Evolutionary conservation across 1,140 invertebrate species (phyloP).

Genomic region (Meloidogyne exigua): DNA sequence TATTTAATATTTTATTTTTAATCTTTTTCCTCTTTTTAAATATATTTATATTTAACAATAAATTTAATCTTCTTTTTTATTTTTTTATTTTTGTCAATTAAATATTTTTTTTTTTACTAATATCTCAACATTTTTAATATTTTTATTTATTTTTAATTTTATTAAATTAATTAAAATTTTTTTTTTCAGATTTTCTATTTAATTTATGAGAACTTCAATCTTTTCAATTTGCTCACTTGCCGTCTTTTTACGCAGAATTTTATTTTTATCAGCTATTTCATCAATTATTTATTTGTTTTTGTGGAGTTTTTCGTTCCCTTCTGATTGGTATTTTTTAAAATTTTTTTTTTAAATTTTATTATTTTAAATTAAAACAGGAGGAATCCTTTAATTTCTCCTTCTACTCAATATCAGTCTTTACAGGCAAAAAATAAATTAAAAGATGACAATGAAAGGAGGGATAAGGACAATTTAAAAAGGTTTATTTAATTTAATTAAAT

Average conservation of each 20-base stretch:
- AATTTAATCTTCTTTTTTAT: too few relatives aligned
- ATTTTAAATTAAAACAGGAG: conserved; percentile 2
- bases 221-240: conserved; percentile 33
- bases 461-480: background rate
- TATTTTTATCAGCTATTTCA: conserved; percentile 22
- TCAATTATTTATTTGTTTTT: conserved; percentile 29
- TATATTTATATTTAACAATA: too few relatives aligned
- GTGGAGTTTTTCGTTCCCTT: conserved; percentile 23
- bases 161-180: background rate
- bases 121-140: too few relatives aligned
- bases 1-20: too few relatives aligned
- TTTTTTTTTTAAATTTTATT: background rate
- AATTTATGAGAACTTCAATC: conserved; percentile 21
- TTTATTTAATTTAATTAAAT: background rate
- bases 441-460: background rate
- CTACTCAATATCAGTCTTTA: background rate
- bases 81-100: too few relatives aligned
- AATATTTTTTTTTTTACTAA: too few relatives aligned
- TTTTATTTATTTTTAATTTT: background rate
- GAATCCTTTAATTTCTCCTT: background rate
- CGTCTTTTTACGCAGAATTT: conserved; percentile 27
- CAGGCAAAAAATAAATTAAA: background rate
- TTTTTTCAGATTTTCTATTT: conserved; percentile 2
- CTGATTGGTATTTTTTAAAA: conserved; percentile 16
- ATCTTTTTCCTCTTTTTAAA: too few relatives aligned